Evolutionary conservation across 2,888 invertebrate genomes (phyloP).

Genomic region (Agapostemon virescens): DNA sequence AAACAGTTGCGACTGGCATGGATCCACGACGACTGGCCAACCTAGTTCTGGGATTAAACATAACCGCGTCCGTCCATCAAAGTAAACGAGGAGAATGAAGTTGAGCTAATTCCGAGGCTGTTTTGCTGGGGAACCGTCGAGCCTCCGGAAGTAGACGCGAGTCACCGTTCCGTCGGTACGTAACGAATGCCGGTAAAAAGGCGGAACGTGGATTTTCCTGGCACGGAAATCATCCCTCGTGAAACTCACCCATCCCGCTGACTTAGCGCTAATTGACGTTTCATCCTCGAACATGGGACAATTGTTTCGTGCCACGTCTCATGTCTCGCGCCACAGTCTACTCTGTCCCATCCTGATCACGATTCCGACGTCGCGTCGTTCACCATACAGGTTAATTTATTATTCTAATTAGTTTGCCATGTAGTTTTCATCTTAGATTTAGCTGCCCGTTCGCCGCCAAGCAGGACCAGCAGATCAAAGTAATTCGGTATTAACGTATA

Average conservation of each 20-base stretch:
- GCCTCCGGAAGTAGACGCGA: background rate
- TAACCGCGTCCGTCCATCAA: conserved; percentile 32
- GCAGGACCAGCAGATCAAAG: too few species aligned
- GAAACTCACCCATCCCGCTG: background rate
- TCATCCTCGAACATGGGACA: background rate
- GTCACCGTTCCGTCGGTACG: background rate
- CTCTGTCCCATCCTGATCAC: background rate
- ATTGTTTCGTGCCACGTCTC: background rate
- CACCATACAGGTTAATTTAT: background rate
- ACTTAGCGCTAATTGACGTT: conserved; percentile 2
- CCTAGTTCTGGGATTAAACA: conserved; percentile 40
- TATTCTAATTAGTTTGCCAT: background rate
- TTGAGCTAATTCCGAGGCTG: conserved; percentile 56
- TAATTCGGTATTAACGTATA: too few species aligned
- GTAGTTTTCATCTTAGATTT: background rate
- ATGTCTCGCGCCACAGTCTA: background rate
- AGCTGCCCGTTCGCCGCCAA: background rate
- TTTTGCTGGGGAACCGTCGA: conserved; percentile 32
- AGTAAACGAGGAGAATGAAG: conserved; percentile 30
- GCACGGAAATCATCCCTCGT: conserved; percentile 4
- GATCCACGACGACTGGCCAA: conserved; percentile 23
- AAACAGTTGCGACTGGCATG: conserved; percentile 17
- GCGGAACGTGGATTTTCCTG: conserved; percentile 33
- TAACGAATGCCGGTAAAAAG: conserved; percentile 52
- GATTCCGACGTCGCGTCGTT: background rate